Base-by-base conservation (phyloP, 2,888 invertebrate species). In the Campoletis raptor region DNA sequence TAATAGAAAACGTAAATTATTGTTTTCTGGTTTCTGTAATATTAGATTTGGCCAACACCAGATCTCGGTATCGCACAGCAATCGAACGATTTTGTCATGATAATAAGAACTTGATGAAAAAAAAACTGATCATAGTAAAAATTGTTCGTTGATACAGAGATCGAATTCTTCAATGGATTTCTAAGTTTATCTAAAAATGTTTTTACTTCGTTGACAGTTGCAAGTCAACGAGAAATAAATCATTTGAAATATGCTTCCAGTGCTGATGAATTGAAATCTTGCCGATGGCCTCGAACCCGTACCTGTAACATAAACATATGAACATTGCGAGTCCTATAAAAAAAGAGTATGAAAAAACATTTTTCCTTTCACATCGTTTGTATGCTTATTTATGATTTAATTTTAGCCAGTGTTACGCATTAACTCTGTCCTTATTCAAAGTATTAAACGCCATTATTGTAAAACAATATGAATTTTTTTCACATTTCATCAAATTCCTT, bases 241-340 rank as follows among this genome's bases (percentile, higher is more conserved):
- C 30, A 61, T 30, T 61, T 1, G 7, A 61, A 61, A 61, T 30
- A 61, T 61, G 61, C 61, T 61, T 61, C 61, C 61, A 30, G 61
- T 30, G 61, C 30, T 61, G 30, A 61, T 30, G 30, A 30, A 61
- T 30, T 61, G 30, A 61, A 5, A 61, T 61, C 30, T 61, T 61
- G 21, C 21, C 21, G 21, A 21, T 21, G 54, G 61, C 61, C 30
- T 30, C 30, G 30, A 15, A 30, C 30, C 61, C 15, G 61, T 61
- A 15, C 61, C 61, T 61, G 61, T 61, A 61, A 30, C 30, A 61
- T 61, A 30, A 61, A 30, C 30, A 12, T 61, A 12, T 24, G 15
- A 61, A 61, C 30, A n/a, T 61, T 61, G 61, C 61, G 9, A 61
- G 30, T 61, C 7, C 2, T 52, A 30, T 5, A n/a, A 6, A 48